Conservation (phyloP, 1,140 invertebrate genomes). For the Thaumetopoea pityocampa region DNA sequence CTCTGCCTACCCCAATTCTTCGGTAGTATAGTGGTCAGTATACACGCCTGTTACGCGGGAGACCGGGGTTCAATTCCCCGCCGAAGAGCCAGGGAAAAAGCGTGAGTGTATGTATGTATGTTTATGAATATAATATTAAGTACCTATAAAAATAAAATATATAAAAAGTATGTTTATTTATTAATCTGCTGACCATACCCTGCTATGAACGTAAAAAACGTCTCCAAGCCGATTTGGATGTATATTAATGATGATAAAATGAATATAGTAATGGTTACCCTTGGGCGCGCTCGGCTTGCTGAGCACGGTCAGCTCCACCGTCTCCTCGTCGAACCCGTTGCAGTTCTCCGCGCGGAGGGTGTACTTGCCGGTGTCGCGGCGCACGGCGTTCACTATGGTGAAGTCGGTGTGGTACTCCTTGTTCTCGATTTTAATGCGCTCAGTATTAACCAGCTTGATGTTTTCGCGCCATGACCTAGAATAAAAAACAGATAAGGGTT, state of each 20-base stretch:
- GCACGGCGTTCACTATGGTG: slow-evolving; percentile 85
- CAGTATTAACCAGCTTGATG: slow-evolving; percentile 86
- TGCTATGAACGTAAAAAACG: too few relatives aligned
- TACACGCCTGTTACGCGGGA: too few relatives aligned
- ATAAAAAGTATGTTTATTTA: too few relatives aligned
- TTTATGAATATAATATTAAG: too few relatives aligned
- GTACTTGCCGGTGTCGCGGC: slow-evolving; percentile 95
- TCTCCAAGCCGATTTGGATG: neutral
- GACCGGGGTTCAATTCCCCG: too few relatives aligned
- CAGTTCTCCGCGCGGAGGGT: slow-evolving; percentile 92
- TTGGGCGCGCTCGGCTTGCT: slow-evolving; percentile 90
- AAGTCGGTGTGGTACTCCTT: slow-evolving; percentile 95
- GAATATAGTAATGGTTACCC: slow-evolving; percentile 60
- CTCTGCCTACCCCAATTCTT: too few relatives aligned
- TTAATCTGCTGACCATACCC: too few relatives aligned
- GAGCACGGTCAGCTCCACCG: slow-evolving; percentile 93
- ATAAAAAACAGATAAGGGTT: slow-evolving; percentile 1
- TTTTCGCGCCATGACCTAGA: slow-evolving; percentile 85
- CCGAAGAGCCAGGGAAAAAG: too few relatives aligned
- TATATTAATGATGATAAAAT: neutral
- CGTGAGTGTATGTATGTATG: too few relatives aligned
- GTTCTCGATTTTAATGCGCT: slow-evolving; percentile 93
- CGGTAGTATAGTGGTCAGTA: too few relatives aligned
- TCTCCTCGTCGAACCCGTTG: slow-evolving; percentile 92
- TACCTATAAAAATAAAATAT: too few relatives aligned